Evolutionary conservation across 2,113 vertebrate species (phyloP).

Genomic region (Chrysochloris asiatica): DNA sequence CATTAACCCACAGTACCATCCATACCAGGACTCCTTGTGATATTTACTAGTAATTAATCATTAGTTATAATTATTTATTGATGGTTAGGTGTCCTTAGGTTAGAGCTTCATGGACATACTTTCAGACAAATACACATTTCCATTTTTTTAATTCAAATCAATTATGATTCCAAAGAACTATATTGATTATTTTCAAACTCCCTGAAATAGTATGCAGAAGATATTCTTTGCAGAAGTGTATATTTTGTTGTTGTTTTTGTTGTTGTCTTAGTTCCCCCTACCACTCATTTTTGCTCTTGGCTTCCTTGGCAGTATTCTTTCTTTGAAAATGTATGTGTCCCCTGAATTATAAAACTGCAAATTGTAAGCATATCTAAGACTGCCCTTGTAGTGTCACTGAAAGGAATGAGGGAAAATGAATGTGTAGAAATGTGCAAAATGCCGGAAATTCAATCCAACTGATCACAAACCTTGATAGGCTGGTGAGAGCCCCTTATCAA

Average conservation of each 20-base stretch:
- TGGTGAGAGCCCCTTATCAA: constrained; percentile 89
- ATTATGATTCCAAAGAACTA: constrained; percentile 49
- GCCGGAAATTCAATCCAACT: constrained; percentile 93
- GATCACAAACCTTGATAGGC: constrained; percentile 92
- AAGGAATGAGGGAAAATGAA: constrained; percentile 82
- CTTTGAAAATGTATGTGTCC: constrained; percentile 83
- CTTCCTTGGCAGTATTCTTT: constrained; percentile 76
- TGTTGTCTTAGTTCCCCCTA: not conserved
- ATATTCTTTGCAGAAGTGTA: constrained; percentile 69
- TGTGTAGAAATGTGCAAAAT: constrained; percentile 88
- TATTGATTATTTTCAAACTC: constrained; percentile 71
- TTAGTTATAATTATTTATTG: constrained; percentile 21
- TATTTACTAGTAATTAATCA: constrained; percentile 36
- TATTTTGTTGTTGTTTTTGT: not conserved
- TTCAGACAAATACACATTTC: constrained; percentile 50
- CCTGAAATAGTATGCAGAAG: constrained; percentile 66
- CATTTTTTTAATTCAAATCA: constrained; percentile 57
- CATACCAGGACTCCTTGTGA: too few species aligned
- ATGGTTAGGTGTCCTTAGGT: constrained; percentile 48
- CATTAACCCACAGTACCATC: too few species aligned
- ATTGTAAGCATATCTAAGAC: constrained; percentile 85
- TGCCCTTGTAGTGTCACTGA: constrained; percentile 89
- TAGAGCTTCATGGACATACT: constrained; percentile 53
- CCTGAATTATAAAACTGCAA: constrained; percentile 86
- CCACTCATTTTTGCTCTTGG: constrained; percentile 33